These are phyloP conservation scores for Fukomys damarensis DNA, from an alignment of 2,113 vertebrate genomes.

Conservation along the genomic window DNA sequence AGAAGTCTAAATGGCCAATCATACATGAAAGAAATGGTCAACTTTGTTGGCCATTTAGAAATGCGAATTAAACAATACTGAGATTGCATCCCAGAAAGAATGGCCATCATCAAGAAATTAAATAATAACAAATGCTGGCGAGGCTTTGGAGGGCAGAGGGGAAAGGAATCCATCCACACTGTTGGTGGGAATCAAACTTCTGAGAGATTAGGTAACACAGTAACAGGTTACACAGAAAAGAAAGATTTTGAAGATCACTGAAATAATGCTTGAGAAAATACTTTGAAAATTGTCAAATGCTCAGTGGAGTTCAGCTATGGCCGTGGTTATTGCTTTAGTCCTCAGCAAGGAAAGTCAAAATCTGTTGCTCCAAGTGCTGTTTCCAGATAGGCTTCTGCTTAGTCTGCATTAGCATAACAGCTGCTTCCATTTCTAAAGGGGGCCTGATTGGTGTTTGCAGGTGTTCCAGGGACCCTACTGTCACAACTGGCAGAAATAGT, in stretches of 20 bases:
- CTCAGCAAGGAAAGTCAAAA: background rate
- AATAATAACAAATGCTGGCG: background rate
- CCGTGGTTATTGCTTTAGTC: background rate
- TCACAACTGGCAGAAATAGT: background rate
- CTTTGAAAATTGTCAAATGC: conserved; percentile 21
- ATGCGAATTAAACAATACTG: background rate
- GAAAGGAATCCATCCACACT: background rate
- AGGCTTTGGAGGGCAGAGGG: too few species aligned
- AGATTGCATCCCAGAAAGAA: background rate
- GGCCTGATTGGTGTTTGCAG: background rate
- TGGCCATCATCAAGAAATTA: background rate
- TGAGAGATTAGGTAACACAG: background rate
- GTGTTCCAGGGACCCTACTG: background rate
- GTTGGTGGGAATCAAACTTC: background rate
- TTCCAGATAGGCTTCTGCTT: background rate
- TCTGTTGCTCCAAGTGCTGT: background rate
- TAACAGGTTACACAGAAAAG: background rate
- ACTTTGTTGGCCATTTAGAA: background rate
- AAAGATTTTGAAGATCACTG: background rate
- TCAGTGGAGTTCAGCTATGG: background rate
- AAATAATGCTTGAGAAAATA: conserved; percentile 23
- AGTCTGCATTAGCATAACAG: background rate
- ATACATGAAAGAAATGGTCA: background rate
- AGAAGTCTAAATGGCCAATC: background rate
- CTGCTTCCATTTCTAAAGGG: background rate